Percentiles rank a stretch among this genome's conserved stretches.
phyloP scores from a whole-genome alignment of 2,888 invertebrate species.

The Eristalis pertinax region DNA sequence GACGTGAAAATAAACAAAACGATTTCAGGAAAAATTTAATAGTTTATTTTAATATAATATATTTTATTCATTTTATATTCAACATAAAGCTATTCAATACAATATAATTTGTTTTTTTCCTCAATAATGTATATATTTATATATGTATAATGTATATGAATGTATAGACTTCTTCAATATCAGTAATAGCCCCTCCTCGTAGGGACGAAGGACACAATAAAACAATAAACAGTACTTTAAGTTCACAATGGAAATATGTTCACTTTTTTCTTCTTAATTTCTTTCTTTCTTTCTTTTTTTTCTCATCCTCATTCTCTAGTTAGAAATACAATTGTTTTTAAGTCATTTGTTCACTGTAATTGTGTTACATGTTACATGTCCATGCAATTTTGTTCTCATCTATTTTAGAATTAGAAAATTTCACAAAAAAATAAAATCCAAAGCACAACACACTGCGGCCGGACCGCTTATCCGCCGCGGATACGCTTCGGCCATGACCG shows the following conservation, averaged over 20 bases:
- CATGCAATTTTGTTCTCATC: neutral
- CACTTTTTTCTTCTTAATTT: conserved; percentile 4
- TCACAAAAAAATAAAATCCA: conserved; percentile 13
- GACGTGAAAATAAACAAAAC: neutral
- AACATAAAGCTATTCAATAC: conserved; percentile 71
- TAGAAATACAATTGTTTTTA: conserved; percentile 33
- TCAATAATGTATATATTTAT: conserved; percentile 67
- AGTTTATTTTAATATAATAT: conserved; percentile 67
- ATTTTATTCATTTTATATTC: conserved; percentile 63
- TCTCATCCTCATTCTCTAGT: conserved; percentile 13
- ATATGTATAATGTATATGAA: conserved; percentile 72
- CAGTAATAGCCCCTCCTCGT: conserved; percentile 51
- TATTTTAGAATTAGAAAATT: conserved; percentile 14
- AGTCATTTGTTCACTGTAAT: conserved; percentile 58
- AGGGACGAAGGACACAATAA: conserved; percentile 38
- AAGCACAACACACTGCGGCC: neutral
- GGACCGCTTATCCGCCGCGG: neutral
- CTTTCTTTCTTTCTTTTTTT: neutral
- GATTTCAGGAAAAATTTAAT: conserved; percentile 55
- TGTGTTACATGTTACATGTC: neutral
- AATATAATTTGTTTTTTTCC: conserved; percentile 44
- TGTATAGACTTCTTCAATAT: conserved; percentile 70
- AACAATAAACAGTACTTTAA: conserved; percentile 58
- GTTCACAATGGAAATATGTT: conserved; percentile 49
- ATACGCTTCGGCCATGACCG: neutral